A percentile compares a stretch with the other conserved stretches of the same genome.
These are phyloP conservation scores for Epinotia nisella DNA, from an alignment of 2,888 invertebrate species.

Conservation along the genomic window DNA sequence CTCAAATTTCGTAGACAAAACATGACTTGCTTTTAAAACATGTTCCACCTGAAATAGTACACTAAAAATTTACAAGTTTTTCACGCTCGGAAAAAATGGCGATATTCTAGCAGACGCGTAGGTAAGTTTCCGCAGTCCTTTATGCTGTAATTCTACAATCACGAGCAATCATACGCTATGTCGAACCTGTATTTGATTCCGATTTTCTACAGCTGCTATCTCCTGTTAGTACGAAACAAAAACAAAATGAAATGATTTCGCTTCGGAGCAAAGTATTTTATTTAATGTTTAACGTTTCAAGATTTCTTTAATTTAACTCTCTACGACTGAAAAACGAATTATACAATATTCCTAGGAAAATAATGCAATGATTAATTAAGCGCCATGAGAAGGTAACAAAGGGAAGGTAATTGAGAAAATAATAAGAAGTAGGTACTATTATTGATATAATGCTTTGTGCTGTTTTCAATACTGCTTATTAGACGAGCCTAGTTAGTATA, in stretches of 20 bases:
- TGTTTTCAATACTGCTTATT: too few relatives aligned
- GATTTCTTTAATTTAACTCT: background rate
- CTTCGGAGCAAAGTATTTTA: background rate
- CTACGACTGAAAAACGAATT: background rate
- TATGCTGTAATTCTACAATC: conserved; percentile 17
- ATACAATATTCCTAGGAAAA: background rate
- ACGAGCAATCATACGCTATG: conserved; percentile 32
- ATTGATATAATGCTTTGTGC: too few relatives aligned
- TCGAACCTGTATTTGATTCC: conserved; percentile 30
- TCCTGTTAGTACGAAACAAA: conserved; percentile 15
- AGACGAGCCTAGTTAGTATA: too few relatives aligned
- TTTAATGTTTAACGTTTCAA: conserved; percentile 2
- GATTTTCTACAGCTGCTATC: conserved; percentile 21
- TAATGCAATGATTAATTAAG: background rate
- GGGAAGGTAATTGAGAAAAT: too few relatives aligned
- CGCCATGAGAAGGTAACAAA: too few relatives aligned
- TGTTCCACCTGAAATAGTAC: too few relatives aligned
- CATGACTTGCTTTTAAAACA: too few relatives aligned
- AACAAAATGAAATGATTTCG: conserved; percentile 4
- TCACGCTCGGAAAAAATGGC: background rate
- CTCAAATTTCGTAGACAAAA: too few relatives aligned
- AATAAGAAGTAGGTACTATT: too few relatives aligned
- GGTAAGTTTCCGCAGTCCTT: background rate
- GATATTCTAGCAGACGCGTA: background rate
- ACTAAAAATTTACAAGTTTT: too few relatives aligned